Percentiles rank a stretch among this genome's conserved stretches.
phyloP scores from a whole-genome alignment of 2,113 vertebrate species.

The Onychorhynchus coronatus region DNA sequence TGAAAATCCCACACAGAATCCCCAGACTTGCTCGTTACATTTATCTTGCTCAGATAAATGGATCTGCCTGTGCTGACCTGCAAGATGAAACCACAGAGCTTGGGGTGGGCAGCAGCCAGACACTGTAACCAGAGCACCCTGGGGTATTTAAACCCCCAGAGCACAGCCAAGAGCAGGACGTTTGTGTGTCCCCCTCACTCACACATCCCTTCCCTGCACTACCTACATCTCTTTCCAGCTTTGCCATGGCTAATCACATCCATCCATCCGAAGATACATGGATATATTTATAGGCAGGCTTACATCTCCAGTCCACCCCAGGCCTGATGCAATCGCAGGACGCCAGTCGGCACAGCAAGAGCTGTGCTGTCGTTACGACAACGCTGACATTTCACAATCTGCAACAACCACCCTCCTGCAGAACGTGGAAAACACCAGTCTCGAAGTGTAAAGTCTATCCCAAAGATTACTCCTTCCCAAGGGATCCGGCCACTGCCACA shows the following conservation, averaged over 20 bases:
- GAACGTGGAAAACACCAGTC: background rate
- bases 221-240: background rate
- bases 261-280: background rate
- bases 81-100: background rate
- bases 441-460: background rate
- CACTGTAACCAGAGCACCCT: background rate
- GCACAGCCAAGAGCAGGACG: background rate
- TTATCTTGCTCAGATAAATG: background rate
- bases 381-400: conserved; percentile 3
- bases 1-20: background rate
- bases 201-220: background rate
- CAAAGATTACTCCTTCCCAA: background rate
- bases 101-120: background rate
- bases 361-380: background rate
- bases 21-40: background rate
- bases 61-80: background rate
- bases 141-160: background rate
- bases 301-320: background rate
- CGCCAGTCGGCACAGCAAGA: background rate
- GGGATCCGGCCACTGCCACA: background rate
- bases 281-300: background rate
- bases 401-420: background rate
- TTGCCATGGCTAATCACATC: background rate
- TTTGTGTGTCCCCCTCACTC: background rate
- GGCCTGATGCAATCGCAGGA: background rate